Base-by-base conservation (phyloP, 2,113 vertebrate genomes). In the Gobius niger region DNA sequence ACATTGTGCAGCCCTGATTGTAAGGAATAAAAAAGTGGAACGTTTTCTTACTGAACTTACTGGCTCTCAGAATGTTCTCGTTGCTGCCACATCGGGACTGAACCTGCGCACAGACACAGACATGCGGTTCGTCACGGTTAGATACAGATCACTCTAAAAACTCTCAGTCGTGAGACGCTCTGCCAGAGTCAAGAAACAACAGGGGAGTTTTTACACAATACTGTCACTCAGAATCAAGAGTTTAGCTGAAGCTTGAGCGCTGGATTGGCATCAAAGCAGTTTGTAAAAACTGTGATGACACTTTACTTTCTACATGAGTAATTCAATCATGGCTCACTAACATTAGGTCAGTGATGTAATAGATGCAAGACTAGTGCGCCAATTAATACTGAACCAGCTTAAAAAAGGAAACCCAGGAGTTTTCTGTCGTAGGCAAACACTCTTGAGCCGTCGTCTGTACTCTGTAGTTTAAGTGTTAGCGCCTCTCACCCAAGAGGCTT, bases 51-150 rank as follows among this genome's bases (percentile, higher is more conserved):
- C 7, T 47, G 65, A 76, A 97, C 98, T 96, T 92, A 99, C 98
- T 99, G 88, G 97, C 96, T 96, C 98, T 94, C 81, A 99, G 94
- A 90, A 99, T 99, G 88, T 99, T 99, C 90, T 99, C 97, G 85
- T 99, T 99, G 92, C 98, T 99, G 93, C 97, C 96, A 92, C 96
- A 99, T 87, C 97, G 94, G 65, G 97, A 99, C 90, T 99, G 98
- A 85, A 99, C 98, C 98, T 99, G 94, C 70, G 93, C 82, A 92
- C 82, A 79, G 72, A 80, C 46, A 78, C 50, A 81, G 7, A 77
- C 53, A 47, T 69, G 72, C 66, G 67, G 62, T 79, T 75, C 68
- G 65, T 67, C 63, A 63, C 7, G 47, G 51, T 74, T 76, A 54
- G 18, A 68, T 57, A 50, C 34, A 66, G 63, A 79, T 56, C 4